A percentile compares a stretch with the other conserved stretches of the same genome.
Evolutionary conservation across 64 coral and sea anemone species (phyloP).

Genomic region (Orbicella faveolata): DNA sequence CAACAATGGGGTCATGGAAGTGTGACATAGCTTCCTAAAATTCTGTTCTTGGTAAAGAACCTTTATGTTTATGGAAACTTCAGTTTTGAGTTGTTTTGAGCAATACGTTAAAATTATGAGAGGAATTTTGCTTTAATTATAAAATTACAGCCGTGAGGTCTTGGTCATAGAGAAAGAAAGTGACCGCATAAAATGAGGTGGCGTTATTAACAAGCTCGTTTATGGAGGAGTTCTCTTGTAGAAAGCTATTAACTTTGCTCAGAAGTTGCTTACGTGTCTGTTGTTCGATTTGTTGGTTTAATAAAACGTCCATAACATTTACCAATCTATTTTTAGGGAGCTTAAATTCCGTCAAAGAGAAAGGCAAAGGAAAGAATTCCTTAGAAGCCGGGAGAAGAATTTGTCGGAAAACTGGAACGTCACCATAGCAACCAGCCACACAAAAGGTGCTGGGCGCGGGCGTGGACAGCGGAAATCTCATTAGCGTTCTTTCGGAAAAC

Average conservation of each 20-base stretch:
- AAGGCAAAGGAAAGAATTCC: not conserved
- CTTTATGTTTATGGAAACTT: not conserved
- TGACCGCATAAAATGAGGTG: no score
- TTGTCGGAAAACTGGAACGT: not conserved
- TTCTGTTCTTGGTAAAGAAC: not conserved
- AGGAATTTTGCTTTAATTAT: no score
- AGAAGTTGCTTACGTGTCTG: no score
- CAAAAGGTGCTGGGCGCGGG: not conserved
- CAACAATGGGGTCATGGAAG: not conserved
- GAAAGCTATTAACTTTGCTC: no score
- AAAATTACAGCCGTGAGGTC: no score
- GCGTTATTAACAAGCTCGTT: no score
- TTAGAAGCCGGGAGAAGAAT: not conserved
- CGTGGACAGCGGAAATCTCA: not conserved
- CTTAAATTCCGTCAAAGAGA: not conserved
- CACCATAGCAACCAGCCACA: not conserved
- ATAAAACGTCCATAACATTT: not conserved
- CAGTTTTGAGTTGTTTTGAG: no score
- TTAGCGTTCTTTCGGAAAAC: not conserved
- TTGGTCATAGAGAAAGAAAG: no score
- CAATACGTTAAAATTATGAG: no score
- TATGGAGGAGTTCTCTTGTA: no score
- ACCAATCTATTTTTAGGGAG: not conserved
- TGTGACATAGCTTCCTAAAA: not conserved
- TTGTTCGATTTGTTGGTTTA: not conserved